Conservation (phyloP, 2,797 vertebrate species). For the Okamejei kenojei region DNA sequence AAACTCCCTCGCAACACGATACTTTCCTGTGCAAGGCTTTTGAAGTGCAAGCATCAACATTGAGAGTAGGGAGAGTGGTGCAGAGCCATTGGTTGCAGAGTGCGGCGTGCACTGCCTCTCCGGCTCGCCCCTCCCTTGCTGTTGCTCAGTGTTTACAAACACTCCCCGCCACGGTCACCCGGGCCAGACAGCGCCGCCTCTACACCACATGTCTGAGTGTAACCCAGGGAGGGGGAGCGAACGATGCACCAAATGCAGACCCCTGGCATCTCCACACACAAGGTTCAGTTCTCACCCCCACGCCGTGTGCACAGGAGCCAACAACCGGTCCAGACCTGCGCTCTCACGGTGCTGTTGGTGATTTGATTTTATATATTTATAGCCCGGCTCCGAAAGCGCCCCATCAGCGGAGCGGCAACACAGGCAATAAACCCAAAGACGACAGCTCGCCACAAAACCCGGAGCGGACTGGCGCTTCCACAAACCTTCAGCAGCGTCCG, state of each 20-base stretch:
- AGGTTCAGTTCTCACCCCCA: no score
- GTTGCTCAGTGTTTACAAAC: conserved; percentile 62
- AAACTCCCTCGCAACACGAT: not conserved
- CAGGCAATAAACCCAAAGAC: conserved; percentile 45
- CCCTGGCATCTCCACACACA: not conserved
- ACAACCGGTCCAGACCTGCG: not conserved
- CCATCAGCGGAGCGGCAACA: conserved; percentile 47
- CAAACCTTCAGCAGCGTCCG: not conserved
- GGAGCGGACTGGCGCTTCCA: conserved; percentile 44
- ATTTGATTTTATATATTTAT: not conserved
- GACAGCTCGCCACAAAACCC: conserved; percentile 49
- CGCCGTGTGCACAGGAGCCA: not conserved
- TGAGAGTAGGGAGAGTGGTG: not conserved
- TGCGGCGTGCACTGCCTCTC: not conserved
- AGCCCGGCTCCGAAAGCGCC: conserved; percentile 40
- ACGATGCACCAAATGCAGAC: not conserved
- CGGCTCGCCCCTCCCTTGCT: conserved; percentile 40
- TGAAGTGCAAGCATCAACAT: not conserved
- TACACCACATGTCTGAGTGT: conserved; percentile 47
- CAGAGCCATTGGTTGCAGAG: conserved; percentile 10
- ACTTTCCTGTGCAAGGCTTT: not conserved
- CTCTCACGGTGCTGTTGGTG: conserved; percentile 40
- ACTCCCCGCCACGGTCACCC: conserved; percentile 50
- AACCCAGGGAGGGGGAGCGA: no score
- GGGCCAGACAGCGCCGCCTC: conserved; percentile 38